These are phyloP conservation scores for Cryptoprocta ferox DNA, from an alignment of 2,797 vertebrate species.

Conservation along the genomic window DNA sequence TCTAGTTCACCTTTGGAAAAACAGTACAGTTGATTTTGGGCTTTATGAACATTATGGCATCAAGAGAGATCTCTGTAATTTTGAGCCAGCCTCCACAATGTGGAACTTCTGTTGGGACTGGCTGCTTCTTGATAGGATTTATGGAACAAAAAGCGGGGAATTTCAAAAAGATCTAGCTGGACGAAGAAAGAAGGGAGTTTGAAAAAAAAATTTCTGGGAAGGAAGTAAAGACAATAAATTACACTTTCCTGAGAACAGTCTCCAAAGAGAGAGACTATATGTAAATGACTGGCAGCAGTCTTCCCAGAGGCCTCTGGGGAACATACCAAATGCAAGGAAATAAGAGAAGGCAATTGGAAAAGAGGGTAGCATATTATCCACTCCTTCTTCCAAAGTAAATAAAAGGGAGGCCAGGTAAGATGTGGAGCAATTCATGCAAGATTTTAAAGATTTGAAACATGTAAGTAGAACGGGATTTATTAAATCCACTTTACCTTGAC, in stretches of 20 bases:
- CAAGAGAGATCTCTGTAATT: background rate
- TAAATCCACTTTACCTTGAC: background rate
- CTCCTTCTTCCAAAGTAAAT: background rate
- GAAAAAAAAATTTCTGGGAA: background rate
- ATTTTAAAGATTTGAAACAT: background rate
- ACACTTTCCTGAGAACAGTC: background rate
- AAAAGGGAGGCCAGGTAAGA: background rate
- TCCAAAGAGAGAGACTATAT: background rate
- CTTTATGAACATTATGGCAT: background rate
- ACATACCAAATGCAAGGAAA: background rate
- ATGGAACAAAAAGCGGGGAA: background rate
- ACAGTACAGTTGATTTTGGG: background rate
- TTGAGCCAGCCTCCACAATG: background rate
- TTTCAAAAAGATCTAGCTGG: background rate
- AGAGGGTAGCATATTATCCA: background rate
- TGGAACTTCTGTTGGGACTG: background rate
- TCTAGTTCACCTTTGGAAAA: background rate
- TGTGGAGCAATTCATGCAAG: background rate
- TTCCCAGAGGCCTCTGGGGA: background rate
- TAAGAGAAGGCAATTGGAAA: background rate
- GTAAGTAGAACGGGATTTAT: background rate
- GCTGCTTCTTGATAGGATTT: background rate
- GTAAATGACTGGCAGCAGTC: background rate
- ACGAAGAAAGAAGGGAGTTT: background rate
- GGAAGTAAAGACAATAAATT: background rate